phyloP scores from a whole-genome alignment of 2,888 invertebrate species.

The Nysson spinosus region DNA sequence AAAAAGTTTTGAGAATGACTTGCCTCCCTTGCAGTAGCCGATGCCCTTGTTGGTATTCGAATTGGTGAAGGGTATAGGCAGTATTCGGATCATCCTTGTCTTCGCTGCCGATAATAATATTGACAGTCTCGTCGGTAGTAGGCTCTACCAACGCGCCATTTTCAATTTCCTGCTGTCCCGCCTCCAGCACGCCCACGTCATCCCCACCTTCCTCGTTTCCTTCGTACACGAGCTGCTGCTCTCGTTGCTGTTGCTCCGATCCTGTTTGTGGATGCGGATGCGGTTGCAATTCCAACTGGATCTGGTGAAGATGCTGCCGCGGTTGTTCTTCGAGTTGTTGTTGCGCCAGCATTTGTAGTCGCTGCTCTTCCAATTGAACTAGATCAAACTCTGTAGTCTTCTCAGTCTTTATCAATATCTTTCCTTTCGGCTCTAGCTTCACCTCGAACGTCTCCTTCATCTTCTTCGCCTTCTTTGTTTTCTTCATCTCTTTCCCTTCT shows the following conservation, averaged over 20 bases:
- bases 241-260: slow-evolving; percentile 42
- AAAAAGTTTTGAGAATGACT: slow-evolving; percentile 11
- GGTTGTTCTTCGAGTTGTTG: slow-evolving; percentile 18
- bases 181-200: slow-evolving; percentile 75
- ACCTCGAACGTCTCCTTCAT: neutral
- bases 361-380: too few relatives aligned
- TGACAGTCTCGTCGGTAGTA: slow-evolving; percentile 55
- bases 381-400: neutral
- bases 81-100: slow-evolving; percentile 54
- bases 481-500: too few relatives aligned
- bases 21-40: slow-evolving; percentile 64
- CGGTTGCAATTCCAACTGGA: too few relatives aligned
- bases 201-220: slow-evolving; percentile 69
- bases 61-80: slow-evolving; percentile 63
- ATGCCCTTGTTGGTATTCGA: slow-evolving; percentile 59
- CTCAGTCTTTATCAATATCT: slow-evolving; percentile 43
- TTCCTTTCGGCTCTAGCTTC: too few relatives aligned
- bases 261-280: too few relatives aligned
- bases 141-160: slow-evolving; percentile 73
- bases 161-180: slow-evolving; percentile 74
- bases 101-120: slow-evolving; percentile 51
- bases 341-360: too few relatives aligned
- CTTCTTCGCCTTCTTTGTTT: slow-evolving; percentile 38
- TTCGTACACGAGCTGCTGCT: slow-evolving; percentile 58
- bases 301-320: too few relatives aligned